These are phyloP conservation scores for Bactericera cockerelli DNA, from an alignment of 1,140 invertebrate species.

Conservation along the genomic window DNA sequence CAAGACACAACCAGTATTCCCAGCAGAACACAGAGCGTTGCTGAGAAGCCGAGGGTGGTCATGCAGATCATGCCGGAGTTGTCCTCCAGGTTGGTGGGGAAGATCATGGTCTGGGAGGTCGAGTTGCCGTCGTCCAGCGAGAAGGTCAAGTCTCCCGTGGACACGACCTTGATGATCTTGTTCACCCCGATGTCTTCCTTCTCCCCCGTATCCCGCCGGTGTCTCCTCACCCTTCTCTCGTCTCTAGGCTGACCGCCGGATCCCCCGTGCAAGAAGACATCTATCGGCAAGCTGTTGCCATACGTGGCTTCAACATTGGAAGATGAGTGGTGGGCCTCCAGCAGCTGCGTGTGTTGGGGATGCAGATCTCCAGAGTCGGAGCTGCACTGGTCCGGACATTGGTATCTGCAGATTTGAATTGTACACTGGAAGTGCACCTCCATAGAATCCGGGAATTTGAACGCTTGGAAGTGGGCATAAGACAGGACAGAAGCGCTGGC, in stretches of 20 bases:
- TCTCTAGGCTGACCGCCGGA: slow-evolving; percentile 51
- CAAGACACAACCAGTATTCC: slow-evolving; percentile 66
- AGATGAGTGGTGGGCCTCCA: slow-evolving; percentile 17
- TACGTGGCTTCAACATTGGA: neutral
- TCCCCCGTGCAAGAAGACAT: slow-evolving; percentile 56
- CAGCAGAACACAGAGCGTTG: slow-evolving; percentile 62
- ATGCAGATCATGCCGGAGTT: slow-evolving; percentile 61
- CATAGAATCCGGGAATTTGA: slow-evolving; percentile 93
- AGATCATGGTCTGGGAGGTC: slow-evolving; percentile 52
- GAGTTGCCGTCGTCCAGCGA: slow-evolving; percentile 65
- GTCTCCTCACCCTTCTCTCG: slow-evolving; percentile 48
- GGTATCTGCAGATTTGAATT: slow-evolving; percentile 83
- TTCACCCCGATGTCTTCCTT: slow-evolving; percentile 82
- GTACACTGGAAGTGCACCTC: slow-evolving; percentile 93
- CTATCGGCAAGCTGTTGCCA: slow-evolving; percentile 35
- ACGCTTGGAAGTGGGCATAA: slow-evolving; percentile 86
- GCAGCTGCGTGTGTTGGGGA: slow-evolving; percentile 19
- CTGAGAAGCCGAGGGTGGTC: slow-evolving; percentile 77
- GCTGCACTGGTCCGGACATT: slow-evolving; percentile 73
- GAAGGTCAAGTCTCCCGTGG: slow-evolving; percentile 84
- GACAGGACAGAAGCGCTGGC: slow-evolving; percentile 78
- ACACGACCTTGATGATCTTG: slow-evolving; percentile 77
- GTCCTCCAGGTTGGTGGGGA: slow-evolving; percentile 45
- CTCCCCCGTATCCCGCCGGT: slow-evolving; percentile 42
- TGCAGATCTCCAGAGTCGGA: slow-evolving; percentile 38